These are phyloP conservation scores for Ypsolopha sequella DNA, from an alignment of 2,888 invertebrate genomes.

Conservation along the genomic window DNA sequence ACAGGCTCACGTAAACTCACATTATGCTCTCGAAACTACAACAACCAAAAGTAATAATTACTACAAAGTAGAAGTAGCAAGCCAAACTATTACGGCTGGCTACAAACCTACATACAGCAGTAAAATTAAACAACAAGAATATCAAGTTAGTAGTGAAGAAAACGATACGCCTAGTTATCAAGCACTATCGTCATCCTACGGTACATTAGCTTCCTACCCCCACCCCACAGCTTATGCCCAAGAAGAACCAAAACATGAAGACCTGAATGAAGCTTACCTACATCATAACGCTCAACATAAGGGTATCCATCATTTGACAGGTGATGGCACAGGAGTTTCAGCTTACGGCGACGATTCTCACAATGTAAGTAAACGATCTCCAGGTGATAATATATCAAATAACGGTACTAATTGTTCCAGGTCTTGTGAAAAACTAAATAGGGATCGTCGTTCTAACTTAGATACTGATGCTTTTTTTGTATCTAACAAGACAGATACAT, in stretches of 20 bases:
- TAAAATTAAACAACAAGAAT: constrained; percentile 14
- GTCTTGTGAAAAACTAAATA: not conserved
- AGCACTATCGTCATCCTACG: constrained; percentile 12
- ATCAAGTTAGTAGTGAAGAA: constrained; percentile 17
- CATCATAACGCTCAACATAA: constrained; percentile 34
- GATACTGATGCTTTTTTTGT: constrained; percentile 36
- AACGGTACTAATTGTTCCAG: too few species aligned
- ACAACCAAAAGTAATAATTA: constrained; percentile 35
- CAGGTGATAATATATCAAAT: too few species aligned
- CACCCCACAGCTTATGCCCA: constrained; percentile 14
- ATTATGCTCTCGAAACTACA: constrained; percentile 16
- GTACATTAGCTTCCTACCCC: constrained; percentile 7
- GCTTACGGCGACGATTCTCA: constrained; percentile 50
- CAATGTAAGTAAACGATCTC: constrained; percentile 43
- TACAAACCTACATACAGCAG: constrained; percentile 14
- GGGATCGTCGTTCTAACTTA: constrained; percentile 24
- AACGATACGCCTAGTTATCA: constrained; percentile 21
- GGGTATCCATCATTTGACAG: constrained; percentile 47
- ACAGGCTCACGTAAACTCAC: not conserved
- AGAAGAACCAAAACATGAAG: constrained; percentile 16
- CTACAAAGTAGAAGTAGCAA: constrained; percentile 42
- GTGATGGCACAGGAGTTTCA: constrained; percentile 48
- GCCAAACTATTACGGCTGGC: constrained; percentile 27
- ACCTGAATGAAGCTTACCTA: constrained; percentile 34
- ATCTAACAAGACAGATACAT: constrained; percentile 17